Evolutionary conservation across 37 sponge, comb jelly and placozoan genomes (phyloP).

Genomic region (Theonella swinhoei): DNA sequence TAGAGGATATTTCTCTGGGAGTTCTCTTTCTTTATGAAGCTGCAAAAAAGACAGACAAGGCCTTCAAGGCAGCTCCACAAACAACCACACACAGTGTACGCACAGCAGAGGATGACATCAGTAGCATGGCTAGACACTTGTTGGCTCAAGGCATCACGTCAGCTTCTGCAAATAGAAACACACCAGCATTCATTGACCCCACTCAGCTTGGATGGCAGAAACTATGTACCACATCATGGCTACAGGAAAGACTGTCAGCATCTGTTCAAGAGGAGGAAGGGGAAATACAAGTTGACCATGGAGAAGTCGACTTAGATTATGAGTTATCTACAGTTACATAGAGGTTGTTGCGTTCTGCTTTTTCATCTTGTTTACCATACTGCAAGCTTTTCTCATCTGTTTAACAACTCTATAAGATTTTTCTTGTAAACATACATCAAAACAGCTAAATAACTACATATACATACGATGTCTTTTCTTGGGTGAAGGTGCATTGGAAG

Average conservation of each 20-base stretch:
- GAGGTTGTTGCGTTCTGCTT: no score
- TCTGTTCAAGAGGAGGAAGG: background rate
- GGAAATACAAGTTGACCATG: background rate
- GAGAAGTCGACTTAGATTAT: conserved; percentile 10
- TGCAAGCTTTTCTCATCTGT: no score
- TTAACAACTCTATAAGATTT: no score
- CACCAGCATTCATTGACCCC: conserved; percentile 9
- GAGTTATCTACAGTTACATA: no score
- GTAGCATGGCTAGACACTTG: background rate
- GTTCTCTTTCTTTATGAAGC: conserved; percentile 38
- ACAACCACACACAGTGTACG: conserved; percentile 9
- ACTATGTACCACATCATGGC: conserved; percentile 12
- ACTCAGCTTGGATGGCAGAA: conserved; percentile 14
- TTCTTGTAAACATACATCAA: background rate
- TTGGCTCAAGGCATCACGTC: background rate
- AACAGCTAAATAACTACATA: background rate
- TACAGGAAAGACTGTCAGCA: conserved; percentile 2
- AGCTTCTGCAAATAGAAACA: background rate
- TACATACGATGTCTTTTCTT: background rate
- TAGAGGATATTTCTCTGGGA: conserved; percentile 16
- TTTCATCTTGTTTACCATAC: no score
- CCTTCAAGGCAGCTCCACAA: background rate
- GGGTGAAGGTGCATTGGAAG: background rate
- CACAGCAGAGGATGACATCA: background rate
- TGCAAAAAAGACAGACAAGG: conserved; percentile 11